A percentile compares a stretch with the other conserved stretches of the same genome.
These are phyloP conservation scores for Dinoponera quadriceps DNA, from an alignment of 1,140 invertebrate genomes.

Conservation along the genomic window DNA sequence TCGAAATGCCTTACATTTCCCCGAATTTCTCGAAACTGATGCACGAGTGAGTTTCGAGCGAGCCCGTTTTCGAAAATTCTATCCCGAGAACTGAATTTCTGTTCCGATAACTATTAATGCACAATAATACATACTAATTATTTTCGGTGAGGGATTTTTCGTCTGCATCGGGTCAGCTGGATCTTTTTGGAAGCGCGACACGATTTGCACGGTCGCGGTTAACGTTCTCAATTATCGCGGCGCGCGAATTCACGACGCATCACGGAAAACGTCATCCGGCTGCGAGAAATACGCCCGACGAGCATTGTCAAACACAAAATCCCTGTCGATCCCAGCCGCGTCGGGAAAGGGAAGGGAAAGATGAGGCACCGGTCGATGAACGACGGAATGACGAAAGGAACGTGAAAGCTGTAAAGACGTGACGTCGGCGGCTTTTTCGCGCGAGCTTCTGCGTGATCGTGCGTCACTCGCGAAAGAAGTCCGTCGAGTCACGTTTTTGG, in stretches of 20 bases:
- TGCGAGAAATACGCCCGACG: slow-evolving; percentile 9
- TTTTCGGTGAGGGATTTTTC: too few relatives aligned
- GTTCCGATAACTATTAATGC: too few relatives aligned
- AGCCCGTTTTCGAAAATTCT: too few relatives aligned
- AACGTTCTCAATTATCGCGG: slow-evolving; percentile 11
- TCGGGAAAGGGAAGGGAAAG: slow-evolving; percentile 25
- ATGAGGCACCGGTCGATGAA: slow-evolving; percentile 35
- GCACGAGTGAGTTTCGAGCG: too few relatives aligned
- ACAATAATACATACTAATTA: too few relatives aligned
- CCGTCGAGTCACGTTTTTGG: slow-evolving; percentile 7
- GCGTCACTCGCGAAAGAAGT: not conserved
- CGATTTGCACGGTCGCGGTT: not conserved
- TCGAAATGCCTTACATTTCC: too few relatives aligned
- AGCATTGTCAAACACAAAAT: slow-evolving; percentile 42
- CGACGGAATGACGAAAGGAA: slow-evolving; percentile 30
- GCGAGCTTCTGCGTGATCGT: slow-evolving; percentile 1
- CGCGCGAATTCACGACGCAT: slow-evolving; percentile 22
- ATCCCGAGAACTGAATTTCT: too few relatives aligned
- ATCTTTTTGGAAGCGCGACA: too few relatives aligned
- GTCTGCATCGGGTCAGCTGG: too few relatives aligned
- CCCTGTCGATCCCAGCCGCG: not conserved
- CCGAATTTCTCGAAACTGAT: too few relatives aligned
- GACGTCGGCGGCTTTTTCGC: slow-evolving; percentile 27
- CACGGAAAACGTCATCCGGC: slow-evolving; percentile 31
- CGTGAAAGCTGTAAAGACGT: slow-evolving; percentile 27